phyloP scores from a whole-genome alignment of 2,888 invertebrate genomes.

The Eilema griseolum region DNA sequence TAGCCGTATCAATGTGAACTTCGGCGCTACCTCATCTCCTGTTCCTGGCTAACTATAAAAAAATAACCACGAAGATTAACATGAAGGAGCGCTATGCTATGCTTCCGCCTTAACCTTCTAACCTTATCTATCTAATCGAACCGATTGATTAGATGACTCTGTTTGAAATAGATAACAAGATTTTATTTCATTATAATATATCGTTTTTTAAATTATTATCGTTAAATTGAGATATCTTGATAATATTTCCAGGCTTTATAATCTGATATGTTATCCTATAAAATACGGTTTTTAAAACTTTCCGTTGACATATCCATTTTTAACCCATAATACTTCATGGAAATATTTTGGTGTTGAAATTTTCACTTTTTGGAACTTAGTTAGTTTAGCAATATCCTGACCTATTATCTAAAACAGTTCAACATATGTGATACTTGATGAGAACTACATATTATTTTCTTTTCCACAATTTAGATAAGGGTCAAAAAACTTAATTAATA shows the following conservation, averaged over 20 bases:
- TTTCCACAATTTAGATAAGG: background rate
- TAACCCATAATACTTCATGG: slow-evolving; percentile 16
- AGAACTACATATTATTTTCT: background rate
- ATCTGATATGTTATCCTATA: background rate
- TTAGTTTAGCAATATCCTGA: background rate
- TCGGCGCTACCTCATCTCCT: too few species aligned
- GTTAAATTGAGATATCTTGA: background rate
- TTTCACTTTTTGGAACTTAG: background rate
- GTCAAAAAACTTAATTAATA: background rate
- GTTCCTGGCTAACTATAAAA: too few species aligned
- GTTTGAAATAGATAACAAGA: too few species aligned
- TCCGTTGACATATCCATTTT: background rate
- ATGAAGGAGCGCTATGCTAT: too few species aligned
- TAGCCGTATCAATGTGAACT: too few species aligned
- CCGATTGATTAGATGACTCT: too few species aligned
- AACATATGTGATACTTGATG: background rate
- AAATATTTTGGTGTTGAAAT: slow-evolving; percentile 25
- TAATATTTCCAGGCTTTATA: background rate
- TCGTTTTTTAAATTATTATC: too few species aligned
- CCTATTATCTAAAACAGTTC: slow-evolving; percentile 5
- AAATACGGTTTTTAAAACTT: background rate
- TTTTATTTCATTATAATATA: too few species aligned
- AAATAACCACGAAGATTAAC: too few species aligned
- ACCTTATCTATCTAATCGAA: too few species aligned
- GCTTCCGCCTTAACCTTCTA: too few species aligned